These are phyloP conservation scores for Desoria tigrina DNA, from an alignment of 2,888 invertebrate species.

Conservation along the genomic window DNA sequence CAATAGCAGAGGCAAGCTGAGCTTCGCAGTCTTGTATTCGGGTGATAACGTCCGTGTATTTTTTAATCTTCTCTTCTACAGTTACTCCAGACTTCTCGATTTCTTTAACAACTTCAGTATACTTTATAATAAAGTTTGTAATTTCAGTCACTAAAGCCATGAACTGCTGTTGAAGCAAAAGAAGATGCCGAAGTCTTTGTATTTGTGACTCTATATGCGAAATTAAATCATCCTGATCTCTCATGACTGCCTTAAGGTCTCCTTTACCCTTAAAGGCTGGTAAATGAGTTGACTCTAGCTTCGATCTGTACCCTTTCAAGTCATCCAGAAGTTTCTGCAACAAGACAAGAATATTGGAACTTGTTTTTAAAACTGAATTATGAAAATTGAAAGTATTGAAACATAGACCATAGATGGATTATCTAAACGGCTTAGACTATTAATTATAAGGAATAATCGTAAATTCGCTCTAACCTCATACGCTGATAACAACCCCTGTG, in stretches of 20 bases:
- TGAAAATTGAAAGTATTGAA: too few species aligned
- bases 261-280: conserved; percentile 65
- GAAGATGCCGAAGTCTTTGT: conserved; percentile 73
- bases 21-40: conserved; percentile 91
- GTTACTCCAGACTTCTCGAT: conserved; percentile 81
- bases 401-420: too few species aligned
- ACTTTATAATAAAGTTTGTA: conserved; percentile 80
- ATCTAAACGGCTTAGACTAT: too few species aligned
- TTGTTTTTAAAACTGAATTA: too few species aligned
- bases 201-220: conserved; percentile 83
- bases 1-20: conserved; percentile 78
- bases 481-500: conserved; percentile 68
- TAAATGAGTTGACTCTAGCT: conserved; percentile 59
- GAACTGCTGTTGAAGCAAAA: conserved; percentile 83
- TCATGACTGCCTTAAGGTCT: conserved; percentile 74
- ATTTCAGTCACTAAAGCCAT: conserved; percentile 83
- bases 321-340: conserved; percentile 68
- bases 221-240: conserved; percentile 82
- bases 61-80: conserved; percentile 81
- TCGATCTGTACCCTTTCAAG: conserved; percentile 74
- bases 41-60: conserved; percentile 79
- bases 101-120: conserved; percentile 79
- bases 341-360: conserved; percentile 5
- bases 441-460: too few species aligned
- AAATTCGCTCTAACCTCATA: conserved; percentile 56